A percentile compares a stretch with the other conserved stretches of the same genome.
These are phyloP conservation scores for Seriola quinqueradiata DNA, from an alignment of 2,113 vertebrate species.

Conservation along the genomic window DNA sequence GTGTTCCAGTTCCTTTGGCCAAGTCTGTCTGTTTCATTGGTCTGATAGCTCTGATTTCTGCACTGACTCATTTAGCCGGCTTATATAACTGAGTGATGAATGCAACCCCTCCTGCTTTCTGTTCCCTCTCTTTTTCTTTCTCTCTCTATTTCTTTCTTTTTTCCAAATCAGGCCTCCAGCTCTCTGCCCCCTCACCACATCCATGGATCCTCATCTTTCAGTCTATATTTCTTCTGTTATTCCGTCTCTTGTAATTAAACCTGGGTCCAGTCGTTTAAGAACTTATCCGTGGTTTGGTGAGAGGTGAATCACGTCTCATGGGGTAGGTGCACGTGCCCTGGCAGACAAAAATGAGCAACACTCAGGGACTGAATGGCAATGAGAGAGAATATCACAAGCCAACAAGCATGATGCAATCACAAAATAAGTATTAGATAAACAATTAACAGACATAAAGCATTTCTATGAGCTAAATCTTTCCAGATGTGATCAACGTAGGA, in stretches of 20 bases:
- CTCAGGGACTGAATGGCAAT: not conserved
- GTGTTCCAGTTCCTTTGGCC: constrained; percentile 43
- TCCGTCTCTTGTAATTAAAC: constrained; percentile 29
- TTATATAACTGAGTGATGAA: constrained; percentile 67
- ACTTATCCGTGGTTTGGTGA: constrained; percentile 13
- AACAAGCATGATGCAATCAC: constrained; percentile 34
- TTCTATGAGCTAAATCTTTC: constrained; percentile 56
- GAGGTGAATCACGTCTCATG: not conserved
- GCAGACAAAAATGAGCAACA: not conserved
- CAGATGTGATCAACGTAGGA: constrained; percentile 59
- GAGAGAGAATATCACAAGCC: not conserved
- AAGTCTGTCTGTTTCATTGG: constrained; percentile 36
- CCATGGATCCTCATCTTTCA: constrained; percentile 33
- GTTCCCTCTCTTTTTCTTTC: constrained; percentile 29
- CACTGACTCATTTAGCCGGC: constrained; percentile 56
- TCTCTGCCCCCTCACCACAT: constrained; percentile 32
- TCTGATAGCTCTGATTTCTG: constrained; percentile 57
- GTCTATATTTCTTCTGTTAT: constrained; percentile 19
- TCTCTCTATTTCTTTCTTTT: constrained; percentile 3
- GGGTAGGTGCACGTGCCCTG: not conserved
- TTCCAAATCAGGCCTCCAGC: constrained; percentile 25
- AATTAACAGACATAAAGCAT: constrained; percentile 30
- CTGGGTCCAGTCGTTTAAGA: constrained; percentile 12
- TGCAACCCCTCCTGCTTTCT: constrained; percentile 34
- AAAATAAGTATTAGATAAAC: constrained; percentile 38